Base-by-base conservation (phyloP, 2,797 vertebrate species). In the Alauda arvensis region DNA sequence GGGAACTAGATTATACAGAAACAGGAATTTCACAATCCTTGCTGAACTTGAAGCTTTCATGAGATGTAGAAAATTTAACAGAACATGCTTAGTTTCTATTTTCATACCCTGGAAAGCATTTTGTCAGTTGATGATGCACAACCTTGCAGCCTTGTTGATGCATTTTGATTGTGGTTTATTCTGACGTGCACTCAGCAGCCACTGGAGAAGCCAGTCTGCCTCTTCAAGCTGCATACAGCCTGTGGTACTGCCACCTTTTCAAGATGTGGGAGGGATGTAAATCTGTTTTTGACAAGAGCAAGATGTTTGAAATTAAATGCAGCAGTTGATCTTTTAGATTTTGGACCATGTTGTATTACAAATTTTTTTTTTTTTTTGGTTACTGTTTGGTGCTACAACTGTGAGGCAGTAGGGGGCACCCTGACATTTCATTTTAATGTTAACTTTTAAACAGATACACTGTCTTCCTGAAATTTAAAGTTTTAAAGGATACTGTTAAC, bases 371-470 rank as follows among this genome's bases (percentile, higher is more conserved):
- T 46, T 83, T 46, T 37, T 37, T 37, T 34, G 3, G 3, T 12
- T 24, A 3, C 77, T n/a, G 26, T 23, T 91, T 57, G 62, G 18
- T 89, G 28, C 79, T 82, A n/a, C 33, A 61, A 43, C 8, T 23
- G 6, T 12, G 12, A 42, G 29, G 74, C 97, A 89, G 92, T 77
- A 97, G 97, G 94, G 96, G 96, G 95, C 95, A 87, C 67, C 76
- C 66, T 88, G 81, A 62, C 49, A 91, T 93, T 94, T 92, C 70
- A 72, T 74, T 87, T 87, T 55, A 67, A 20, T 21, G 24, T 12
- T 18, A 6, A 28, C 37, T 18, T 55, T 6, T 2, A 33, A 72
- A n/a, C 4, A 15, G 9, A 5, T 29, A 10, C 0, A 0, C n/a
- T 21, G 49, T 17, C 19, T 28, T 71, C 69, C 39, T 26, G n/a